Conservation (phyloP, 2,113 vertebrate genomes). For the Oreochromis niloticus region DNA sequence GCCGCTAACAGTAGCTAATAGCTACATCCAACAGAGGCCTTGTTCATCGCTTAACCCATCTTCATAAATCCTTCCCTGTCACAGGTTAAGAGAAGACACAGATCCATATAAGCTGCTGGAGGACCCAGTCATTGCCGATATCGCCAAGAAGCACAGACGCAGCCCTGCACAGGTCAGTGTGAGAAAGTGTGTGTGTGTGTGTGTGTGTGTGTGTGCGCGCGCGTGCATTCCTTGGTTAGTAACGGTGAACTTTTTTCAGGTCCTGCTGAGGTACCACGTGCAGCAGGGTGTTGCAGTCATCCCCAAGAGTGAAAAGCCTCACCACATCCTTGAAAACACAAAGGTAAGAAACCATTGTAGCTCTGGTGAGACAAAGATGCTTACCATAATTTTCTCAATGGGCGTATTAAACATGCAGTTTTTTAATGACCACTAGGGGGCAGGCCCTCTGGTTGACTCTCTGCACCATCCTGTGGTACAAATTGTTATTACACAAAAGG, state of each 20-base stretch:
- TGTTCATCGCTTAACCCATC: background rate
- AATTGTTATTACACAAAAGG: background rate
- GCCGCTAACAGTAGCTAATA: background rate
- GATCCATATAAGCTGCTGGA: conserved; percentile 66
- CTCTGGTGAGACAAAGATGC: background rate
- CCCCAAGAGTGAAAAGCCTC: conserved; percentile 71
- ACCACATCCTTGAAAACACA: conserved; percentile 76
- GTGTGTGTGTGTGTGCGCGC: background rate
- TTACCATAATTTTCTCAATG: rapidly evolving
- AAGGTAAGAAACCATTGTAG: conserved; percentile 48
- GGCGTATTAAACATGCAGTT: background rate
- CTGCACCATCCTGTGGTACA: background rate
- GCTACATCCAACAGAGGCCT: background rate
- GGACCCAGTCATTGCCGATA: conserved; percentile 55
- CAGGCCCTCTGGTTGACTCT: background rate
- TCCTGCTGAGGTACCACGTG: conserved; percentile 70
- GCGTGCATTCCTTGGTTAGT: background rate
- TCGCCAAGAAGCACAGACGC: conserved; percentile 56
- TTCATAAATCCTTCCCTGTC: background rate
- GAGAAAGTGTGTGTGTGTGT: background rate
- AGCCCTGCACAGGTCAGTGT: conserved; percentile 66
- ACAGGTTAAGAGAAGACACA: conserved; percentile 45
- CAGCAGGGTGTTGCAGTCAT: conserved; percentile 72
- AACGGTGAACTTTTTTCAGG: conserved; percentile 29
- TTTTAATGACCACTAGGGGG: background rate